Evolutionary conservation across 2,113 vertebrate genomes (phyloP).

Genomic region (Lepus europaeus): DNA sequence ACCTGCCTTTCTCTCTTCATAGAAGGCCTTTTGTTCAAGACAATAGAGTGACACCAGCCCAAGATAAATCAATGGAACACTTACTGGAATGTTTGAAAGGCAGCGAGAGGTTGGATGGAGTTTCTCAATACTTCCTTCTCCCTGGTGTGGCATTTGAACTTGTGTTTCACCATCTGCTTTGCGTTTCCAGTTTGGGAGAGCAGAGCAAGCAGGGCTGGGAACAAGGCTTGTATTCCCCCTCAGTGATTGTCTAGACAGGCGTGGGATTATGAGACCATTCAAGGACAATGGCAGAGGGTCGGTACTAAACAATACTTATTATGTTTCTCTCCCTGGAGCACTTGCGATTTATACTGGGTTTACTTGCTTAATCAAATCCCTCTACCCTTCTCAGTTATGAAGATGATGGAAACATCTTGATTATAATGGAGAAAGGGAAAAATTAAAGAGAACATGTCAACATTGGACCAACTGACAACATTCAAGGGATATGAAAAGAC

Average conservation of each 20-base stretch:
- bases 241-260: slow-evolving; percentile 66
- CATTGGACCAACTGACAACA: background rate
- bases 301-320: background rate
- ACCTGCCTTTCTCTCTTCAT: slow-evolving; percentile 13
- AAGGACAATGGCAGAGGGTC: background rate
- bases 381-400: background rate
- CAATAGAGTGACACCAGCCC: slow-evolving; percentile 62
- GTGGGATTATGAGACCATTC: slow-evolving; percentile 30
- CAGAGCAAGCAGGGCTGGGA: slow-evolving; percentile 37
- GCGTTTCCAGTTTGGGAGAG: slow-evolving; percentile 75
- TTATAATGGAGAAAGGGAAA: background rate
- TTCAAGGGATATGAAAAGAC: background rate
- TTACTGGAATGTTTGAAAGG: slow-evolving; percentile 65
- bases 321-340: background rate
- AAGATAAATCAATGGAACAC: slow-evolving; percentile 49
- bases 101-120: background rate
- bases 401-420: background rate
- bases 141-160: slow-evolving; percentile 72
- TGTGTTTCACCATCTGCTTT: slow-evolving; percentile 78
- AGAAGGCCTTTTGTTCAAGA: slow-evolving; percentile 69
- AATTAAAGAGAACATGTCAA: background rate
- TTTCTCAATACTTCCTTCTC: slow-evolving; percentile 75
- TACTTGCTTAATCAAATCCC: background rate
- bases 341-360: background rate
- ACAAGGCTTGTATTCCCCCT: slow-evolving; percentile 55